Conservation (phyloP, 2,113 vertebrate genomes). For the Sturnus vulgaris region DNA sequence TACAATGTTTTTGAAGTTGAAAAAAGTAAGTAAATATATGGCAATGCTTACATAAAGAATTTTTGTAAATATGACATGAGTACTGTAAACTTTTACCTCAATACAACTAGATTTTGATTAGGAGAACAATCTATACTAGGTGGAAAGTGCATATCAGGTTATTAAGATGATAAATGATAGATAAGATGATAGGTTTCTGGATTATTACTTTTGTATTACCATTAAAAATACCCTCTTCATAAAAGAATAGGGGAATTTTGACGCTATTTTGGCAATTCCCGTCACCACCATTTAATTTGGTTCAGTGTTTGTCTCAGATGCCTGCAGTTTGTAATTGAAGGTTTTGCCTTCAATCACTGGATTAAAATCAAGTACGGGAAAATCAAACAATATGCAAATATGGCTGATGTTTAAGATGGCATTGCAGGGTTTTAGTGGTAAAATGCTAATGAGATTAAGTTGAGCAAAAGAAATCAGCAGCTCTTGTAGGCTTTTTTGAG, state of each 20-base stretch:
- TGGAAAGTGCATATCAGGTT: background rate
- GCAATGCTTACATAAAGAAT: fast-evolving
- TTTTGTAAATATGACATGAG: background rate
- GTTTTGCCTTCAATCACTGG: background rate
- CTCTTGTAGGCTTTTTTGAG: background rate
- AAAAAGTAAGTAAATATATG: background rate
- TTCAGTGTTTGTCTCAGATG: background rate
- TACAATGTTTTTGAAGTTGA: background rate
- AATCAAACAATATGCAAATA: background rate
- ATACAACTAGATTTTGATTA: background rate
- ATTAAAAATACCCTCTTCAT: background rate
- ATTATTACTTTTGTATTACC: background rate
- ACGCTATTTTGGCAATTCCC: background rate
- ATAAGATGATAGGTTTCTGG: background rate
- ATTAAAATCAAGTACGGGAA: background rate
- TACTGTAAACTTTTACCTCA: background rate
- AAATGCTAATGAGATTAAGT: background rate
- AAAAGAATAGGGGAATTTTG: background rate
- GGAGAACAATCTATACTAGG: background rate
- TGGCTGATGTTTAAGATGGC: background rate
- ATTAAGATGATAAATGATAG: background rate
- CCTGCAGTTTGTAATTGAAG: background rate
- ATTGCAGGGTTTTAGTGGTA: background rate
- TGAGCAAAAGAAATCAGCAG: background rate
- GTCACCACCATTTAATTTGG: background rate